Conservation (phyloP, 2,888 invertebrate species). For the Parnassius apollo region DNA sequence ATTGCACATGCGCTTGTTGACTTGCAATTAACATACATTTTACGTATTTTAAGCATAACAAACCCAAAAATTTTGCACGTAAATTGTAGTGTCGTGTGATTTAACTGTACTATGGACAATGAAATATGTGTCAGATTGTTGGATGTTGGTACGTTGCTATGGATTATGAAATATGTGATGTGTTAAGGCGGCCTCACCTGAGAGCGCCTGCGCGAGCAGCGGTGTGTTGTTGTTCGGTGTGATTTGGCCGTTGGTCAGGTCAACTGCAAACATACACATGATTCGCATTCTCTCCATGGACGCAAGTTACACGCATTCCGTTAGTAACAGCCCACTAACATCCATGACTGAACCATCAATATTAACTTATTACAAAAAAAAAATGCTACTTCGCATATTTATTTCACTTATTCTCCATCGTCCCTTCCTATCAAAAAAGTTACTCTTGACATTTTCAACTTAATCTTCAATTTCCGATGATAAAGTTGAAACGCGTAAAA, state of each 20-base stretch:
- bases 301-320: conserved; percentile 61
- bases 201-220: conserved; percentile 96
- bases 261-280: conserved; percentile 91
- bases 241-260: conserved; percentile 97
- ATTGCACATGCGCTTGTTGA: no score
- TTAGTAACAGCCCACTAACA: conserved; percentile 59
- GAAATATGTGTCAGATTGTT: no score
- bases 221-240: conserved; percentile 98
- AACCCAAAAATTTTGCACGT: no score
- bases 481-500: conserved; percentile 73
- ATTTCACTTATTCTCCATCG: background rate
- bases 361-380: background rate
- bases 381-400: background rate
- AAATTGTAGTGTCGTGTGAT: conserved; percentile 1
- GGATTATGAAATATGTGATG: conserved; percentile 30
- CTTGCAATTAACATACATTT: background rate
- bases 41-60: background rate
- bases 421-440: background rate
- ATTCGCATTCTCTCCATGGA: conserved; percentile 80
- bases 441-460: conserved; percentile 68
- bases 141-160: conserved; percentile 2
- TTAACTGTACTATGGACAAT: conserved; percentile 17
- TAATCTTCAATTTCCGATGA: conserved; percentile 62
- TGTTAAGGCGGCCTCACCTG: conserved; percentile 85
- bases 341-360: conserved; percentile 78